phyloP scores from a whole-genome alignment of 2,888 invertebrate species.

The Meteorus colon region DNA sequence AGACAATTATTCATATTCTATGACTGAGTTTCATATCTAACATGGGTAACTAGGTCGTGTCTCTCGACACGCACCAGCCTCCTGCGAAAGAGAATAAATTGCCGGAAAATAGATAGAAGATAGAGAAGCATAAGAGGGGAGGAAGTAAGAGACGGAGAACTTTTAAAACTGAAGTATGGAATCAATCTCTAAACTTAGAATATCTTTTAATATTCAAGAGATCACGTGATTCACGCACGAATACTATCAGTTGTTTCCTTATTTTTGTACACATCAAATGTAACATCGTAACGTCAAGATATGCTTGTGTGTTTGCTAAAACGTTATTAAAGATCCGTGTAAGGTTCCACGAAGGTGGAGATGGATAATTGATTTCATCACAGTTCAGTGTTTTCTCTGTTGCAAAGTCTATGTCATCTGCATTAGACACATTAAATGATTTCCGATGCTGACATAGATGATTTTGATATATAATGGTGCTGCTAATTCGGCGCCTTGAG shows the following conservation, averaged over 20 bases:
- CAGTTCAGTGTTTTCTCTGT: background rate
- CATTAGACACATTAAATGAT: background rate
- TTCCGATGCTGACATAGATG: background rate
- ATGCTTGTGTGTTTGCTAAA: conserved; percentile 20
- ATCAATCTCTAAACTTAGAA: conserved; percentile 67
- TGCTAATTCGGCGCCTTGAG: conserved; percentile 13
- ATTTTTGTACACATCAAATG: conserved; percentile 17
- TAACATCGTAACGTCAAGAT: background rate
- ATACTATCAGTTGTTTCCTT: conserved; percentile 8
- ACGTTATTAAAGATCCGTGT: conserved; percentile 29
- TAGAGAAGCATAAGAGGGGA: too few relatives aligned
- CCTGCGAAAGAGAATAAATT: conserved; percentile 34
- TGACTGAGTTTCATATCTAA: conserved; percentile 6
- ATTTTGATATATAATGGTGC: background rate
- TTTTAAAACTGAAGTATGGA: conserved; percentile 58
- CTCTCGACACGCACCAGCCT: conserved; percentile 60
- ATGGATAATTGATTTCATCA: conserved; percentile 33
- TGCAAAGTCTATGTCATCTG: background rate
- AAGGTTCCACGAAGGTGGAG: conserved; percentile 27
- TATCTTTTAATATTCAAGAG: conserved; percentile 11
- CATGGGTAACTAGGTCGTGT: conserved; percentile 1
- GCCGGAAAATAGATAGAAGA: conserved; percentile 66
- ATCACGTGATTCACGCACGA: conserved; percentile 30
- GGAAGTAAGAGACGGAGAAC: background rate
- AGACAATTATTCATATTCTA: conserved; percentile 15